Evolutionary conservation across 2,888 invertebrate genomes (phyloP).

Genomic region (Chrysolina americana): DNA sequence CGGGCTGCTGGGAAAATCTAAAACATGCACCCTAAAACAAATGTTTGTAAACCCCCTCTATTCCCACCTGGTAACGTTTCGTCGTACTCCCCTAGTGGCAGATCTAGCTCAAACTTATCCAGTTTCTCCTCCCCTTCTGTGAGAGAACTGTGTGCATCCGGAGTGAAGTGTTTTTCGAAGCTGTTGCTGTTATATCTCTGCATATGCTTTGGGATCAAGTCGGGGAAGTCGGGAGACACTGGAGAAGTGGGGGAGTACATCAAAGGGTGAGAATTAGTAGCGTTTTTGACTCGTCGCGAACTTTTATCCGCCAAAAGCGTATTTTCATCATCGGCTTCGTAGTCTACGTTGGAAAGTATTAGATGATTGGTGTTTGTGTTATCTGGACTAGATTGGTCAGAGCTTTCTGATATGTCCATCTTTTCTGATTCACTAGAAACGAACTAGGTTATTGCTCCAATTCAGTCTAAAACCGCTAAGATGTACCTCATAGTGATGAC

Average conservation of each 20-base stretch:
- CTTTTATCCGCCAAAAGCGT: constrained; percentile 1
- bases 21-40: constrained; percentile 18
- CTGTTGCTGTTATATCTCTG: constrained; percentile 54
- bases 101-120: constrained; percentile 56
- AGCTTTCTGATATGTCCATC: constrained; percentile 62
- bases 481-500: background rate
- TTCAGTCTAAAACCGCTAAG: background rate
- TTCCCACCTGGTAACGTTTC: constrained; percentile 62
- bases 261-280: constrained; percentile 68
- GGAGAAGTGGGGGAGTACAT: constrained; percentile 66
- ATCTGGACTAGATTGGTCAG: constrained; percentile 52
- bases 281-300: constrained; percentile 55
- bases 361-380: constrained; percentile 51
- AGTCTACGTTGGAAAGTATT: constrained; percentile 50
- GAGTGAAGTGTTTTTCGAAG: constrained; percentile 60
- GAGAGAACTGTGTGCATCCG: constrained; percentile 63
- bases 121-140: constrained; percentile 41
- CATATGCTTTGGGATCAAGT: constrained; percentile 66
- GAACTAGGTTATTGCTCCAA: background rate
- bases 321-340: constrained; percentile 41
- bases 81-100: constrained; percentile 59
- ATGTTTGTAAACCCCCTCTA: constrained; percentile 6
- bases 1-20: constrained; percentile 74
- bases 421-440: constrained; percentile 38
- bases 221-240: constrained; percentile 66